Evolutionary conservation across 2,797 vertebrate genomes (phyloP).

Genomic region (Chlorospingus flavigularis): DNA sequence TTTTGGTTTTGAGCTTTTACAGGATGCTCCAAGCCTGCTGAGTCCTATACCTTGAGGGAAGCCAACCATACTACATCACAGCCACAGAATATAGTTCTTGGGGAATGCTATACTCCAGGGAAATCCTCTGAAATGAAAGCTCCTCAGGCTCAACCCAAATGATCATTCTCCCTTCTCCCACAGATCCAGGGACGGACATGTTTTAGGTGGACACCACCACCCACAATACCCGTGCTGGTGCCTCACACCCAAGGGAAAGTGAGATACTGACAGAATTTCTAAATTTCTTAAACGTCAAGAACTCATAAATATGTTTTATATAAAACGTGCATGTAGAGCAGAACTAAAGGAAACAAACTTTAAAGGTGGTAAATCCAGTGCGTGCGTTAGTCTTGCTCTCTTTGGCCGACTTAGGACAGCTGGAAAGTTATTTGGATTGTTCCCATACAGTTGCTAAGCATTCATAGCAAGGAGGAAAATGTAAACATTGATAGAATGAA

Average conservation of each 20-base stretch:
- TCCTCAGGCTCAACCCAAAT: not conserved
- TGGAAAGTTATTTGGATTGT: not conserved
- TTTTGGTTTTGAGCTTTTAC: not conserved
- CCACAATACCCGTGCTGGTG: not conserved
- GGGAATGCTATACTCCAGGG: not conserved
- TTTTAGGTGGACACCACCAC: not conserved
- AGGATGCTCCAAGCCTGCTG: not conserved
- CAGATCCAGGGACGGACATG: not conserved
- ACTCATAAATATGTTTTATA: not conserved
- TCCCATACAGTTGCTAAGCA: not conserved
- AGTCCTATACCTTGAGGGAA: not conserved
- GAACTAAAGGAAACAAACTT: not conserved
- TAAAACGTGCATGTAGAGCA: not conserved
- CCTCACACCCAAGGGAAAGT: not conserved
- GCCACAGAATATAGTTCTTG: not conserved
- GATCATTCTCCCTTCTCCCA: not conserved
- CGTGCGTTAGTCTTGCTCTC: not conserved
- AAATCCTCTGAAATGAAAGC: not conserved
- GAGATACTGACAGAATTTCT: not conserved
- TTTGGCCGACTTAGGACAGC: not conserved
- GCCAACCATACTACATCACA: accelerated
- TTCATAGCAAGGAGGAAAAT: not conserved
- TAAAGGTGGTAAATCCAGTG: not conserved
- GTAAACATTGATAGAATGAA: not conserved
- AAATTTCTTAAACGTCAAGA: not conserved